phyloP scores from a whole-genome alignment of 23 tunicate genomes.

The Trididemnum miniatum region DNA sequence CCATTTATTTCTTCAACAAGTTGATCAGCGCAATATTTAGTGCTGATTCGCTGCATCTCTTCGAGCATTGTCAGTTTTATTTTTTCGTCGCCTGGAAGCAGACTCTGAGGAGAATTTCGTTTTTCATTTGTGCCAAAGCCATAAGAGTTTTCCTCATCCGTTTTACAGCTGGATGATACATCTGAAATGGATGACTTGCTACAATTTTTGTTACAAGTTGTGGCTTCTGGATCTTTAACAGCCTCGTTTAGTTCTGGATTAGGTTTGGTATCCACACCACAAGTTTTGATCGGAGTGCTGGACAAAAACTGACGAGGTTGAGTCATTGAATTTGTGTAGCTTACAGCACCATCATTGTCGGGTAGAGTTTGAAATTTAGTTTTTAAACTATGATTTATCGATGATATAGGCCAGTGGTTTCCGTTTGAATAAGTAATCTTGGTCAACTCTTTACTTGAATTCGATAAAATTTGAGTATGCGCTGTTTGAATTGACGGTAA shows the following conservation, averaged over 20 bases:
- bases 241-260: not conserved
- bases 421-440: not conserved
- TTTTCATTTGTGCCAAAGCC: not conserved
- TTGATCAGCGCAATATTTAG: conserved; percentile 10
- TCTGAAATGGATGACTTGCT: not conserved
- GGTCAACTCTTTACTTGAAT: not conserved
- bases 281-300: not conserved
- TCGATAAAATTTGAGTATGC: not conserved
- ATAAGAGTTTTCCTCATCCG: not conserved
- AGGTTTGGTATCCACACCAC: no score
- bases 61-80: conserved; percentile 50
- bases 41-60: conserved; percentile 58
- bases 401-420: conserved; percentile 4
- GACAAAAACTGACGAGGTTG: not conserved
- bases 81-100: no score
- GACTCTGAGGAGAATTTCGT: not conserved
- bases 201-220: not conserved
- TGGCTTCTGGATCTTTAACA: not conserved
- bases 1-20: not conserved
- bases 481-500: not conserved
- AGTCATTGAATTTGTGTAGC: no score
- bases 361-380: not conserved
- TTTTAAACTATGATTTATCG: not conserved
- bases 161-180: not conserved
- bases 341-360: not conserved